Percentiles rank a stretch among this genome's conserved stretches.
Conservation (phyloP, 2,113 vertebrate species). For the Globicephala melas region DNA sequence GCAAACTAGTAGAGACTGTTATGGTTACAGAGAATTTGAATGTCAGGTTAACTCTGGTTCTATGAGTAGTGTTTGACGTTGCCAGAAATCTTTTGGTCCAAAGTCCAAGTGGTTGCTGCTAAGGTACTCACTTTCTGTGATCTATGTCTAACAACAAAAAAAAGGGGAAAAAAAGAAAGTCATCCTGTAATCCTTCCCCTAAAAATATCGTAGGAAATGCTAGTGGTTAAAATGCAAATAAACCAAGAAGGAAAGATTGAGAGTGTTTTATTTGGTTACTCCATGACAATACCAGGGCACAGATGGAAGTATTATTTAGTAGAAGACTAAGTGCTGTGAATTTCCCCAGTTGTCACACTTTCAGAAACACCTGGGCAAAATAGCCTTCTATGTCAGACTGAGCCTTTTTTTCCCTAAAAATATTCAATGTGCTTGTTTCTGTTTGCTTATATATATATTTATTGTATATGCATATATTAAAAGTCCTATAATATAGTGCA, state of each 20-base stretch:
- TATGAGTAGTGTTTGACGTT: neutral
- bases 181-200: neutral
- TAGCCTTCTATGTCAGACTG: neutral
- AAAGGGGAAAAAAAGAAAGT: neutral
- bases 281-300: neutral
- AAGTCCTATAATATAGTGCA: neutral
- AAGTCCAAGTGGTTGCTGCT: neutral
- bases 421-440: neutral
- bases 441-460: neutral
- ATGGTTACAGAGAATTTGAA: neutral
- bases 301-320: conserved; percentile 55
- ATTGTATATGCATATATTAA: neutral
- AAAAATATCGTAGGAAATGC: neutral
- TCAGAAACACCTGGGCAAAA: conserved; percentile 30
- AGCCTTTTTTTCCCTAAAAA: neutral
- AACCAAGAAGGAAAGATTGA: neutral
- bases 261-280: conserved; percentile 51
- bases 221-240: neutral
- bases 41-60: neutral
- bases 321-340: conserved; percentile 26
- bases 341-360: conserved; percentile 15
- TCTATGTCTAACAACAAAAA: neutral
- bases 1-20: neutral
- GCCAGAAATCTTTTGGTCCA: neutral
- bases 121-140: neutral